Evolutionary conservation across 2,113 vertebrate genomes (phyloP), one percentile per base, ranked within the genome.

Genomic region (Otolemur garnettii): DNA sequence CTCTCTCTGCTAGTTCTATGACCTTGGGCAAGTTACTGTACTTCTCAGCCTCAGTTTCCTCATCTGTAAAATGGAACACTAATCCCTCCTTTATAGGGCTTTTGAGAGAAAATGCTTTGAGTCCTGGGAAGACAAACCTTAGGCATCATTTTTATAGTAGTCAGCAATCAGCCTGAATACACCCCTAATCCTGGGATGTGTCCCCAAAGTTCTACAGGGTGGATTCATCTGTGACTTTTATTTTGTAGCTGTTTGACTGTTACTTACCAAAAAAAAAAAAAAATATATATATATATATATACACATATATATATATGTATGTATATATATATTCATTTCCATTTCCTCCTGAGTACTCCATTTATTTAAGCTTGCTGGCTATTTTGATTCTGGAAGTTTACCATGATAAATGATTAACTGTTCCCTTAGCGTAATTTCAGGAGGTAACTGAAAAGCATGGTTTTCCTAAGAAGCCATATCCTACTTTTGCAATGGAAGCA

Each of bases 381-480:
- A 42, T 87, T 93, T 69, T 0, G 2, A 80, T 87, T 53, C 89
- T 87, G 77, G 93, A 93, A 91, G 45, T 77, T 57, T 9, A 60
- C 86, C 64, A 8, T 38, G 75, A 83, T 86, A 80, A 87, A 92
- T 60, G 87, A 95, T 74, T 68, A 55, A 24, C 22, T 57, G 5
- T 57, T 85, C 77, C 90, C 24, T 93, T 88, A 72, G 53, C 59
- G 59, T 22, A 42, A 81, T 78, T 94, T 93, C 35, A 19, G 81
- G 66, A 90, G 22, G 87, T 59, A 81, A 66, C 93, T 28, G 4
- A 57, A 53, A 69, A 38, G 66, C 55, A 17, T 22, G 69, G 74
- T 7, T 53, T 78, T 93, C 75, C 77, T 33, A 1, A 84, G 62
- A 87, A 94, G 95, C 33, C 62, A 78, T 82, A 59, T 8, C 69